Evolutionary conservation across 2,888 invertebrate genomes (phyloP), one percentile per base, ranked within the genome.

Genomic region (Eupithecia centaureata): DNA sequence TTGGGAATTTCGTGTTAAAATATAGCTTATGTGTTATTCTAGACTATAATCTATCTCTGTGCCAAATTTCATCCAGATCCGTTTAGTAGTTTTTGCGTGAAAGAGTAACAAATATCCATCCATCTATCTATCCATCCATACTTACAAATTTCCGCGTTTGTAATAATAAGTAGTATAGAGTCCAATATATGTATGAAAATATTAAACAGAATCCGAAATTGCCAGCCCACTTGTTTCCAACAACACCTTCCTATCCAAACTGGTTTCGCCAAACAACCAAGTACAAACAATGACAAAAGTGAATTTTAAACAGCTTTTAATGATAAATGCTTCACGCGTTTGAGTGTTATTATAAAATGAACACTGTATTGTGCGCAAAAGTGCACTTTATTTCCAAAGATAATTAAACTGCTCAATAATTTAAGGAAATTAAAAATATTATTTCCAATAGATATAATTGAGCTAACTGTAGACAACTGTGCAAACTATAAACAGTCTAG

Each of bases 281-380:
- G 52, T 52, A 52, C 52, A 52, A 27, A 27, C 27, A 27, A 52
- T 27, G 7, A 52, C 52, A 52, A 52, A 52, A 52, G 52, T 52
- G 52, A 25, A 5, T 47, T 47, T 22, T 7, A 22, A 25, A 51
- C 18, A 47, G 18, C 47, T 2, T 10, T n/a, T 8, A 27, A 5
- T 1, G 27, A 52, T 25, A 5, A 18, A 7, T 3, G 22, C 10
- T 18, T 18, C 10, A 47, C 22, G 10, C 47, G 18, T 12, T 18
- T 42, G 2, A 18, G 18, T 42, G 18, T 42, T 10, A 18, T 18
- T 18, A 42, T 1, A 7, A 42, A 18, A 42, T 42, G 10, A 42
- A 18, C 8, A 38, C n/a, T 38, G 7, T 18, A 42, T 42, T 13
- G 13, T 4, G 13, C n/a, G 5, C 35, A 35, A n/a, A 35, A 12